Percentiles rank a stretch among this genome's conserved stretches.
phyloP scores from a whole-genome alignment of 2,113 vertebrate species.

The Hippocampus zosterae region DNA sequence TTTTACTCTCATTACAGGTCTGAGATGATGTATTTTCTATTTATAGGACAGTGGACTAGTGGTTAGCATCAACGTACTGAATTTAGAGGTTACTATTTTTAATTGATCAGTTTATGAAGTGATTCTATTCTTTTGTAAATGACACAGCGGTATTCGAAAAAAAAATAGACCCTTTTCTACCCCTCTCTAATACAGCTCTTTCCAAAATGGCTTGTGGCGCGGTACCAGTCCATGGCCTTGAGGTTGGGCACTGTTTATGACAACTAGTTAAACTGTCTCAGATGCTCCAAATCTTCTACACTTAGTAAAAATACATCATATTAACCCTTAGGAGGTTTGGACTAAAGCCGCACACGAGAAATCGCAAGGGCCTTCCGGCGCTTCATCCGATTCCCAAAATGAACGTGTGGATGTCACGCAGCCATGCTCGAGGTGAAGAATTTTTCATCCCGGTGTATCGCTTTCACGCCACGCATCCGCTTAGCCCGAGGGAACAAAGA shows the following conservation, averaged over 20 bases:
- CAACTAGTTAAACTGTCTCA: neutral
- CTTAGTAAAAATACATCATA: neutral
- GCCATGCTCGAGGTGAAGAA: neutral
- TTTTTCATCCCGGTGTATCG: conserved; percentile 5
- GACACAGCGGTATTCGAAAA: too few relatives aligned
- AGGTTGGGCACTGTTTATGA: neutral
- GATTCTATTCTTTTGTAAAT: too few relatives aligned
- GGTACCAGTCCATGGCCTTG: too few relatives aligned
- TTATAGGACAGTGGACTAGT: too few relatives aligned
- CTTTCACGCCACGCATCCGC: neutral
- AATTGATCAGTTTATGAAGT: too few relatives aligned
- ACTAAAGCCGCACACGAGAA: neutral
- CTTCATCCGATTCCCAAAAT: neutral
- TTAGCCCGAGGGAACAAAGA: conserved; percentile 3
- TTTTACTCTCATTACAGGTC: too few relatives aligned
- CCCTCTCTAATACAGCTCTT: too few relatives aligned
- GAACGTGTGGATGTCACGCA: neutral
- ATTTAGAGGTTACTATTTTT: too few relatives aligned
- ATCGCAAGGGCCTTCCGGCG: neutral
- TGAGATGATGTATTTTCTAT: too few relatives aligned
- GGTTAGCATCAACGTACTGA: too few relatives aligned
- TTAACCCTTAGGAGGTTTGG: neutral
- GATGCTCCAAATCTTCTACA: neutral
- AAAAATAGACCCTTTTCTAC: too few relatives aligned
- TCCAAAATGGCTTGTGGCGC: too few relatives aligned